Base-by-base conservation (phyloP, 2,797 vertebrate genomes). In the Sorex maritimensis region DNA sequence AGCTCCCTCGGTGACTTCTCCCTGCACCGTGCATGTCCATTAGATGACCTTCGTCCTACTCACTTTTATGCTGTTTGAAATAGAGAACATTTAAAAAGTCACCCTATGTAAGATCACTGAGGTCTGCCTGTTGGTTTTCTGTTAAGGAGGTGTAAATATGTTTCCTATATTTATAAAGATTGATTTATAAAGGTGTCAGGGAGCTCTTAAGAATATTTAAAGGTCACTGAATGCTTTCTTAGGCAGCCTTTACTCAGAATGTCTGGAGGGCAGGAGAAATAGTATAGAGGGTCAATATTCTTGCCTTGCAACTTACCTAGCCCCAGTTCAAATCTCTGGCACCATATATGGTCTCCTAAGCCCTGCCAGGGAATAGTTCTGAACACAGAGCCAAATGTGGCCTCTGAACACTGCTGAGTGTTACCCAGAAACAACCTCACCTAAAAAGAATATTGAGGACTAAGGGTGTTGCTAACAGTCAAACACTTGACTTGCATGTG, bases 171-270 rank as follows among this genome's bases (percentile, higher is more conserved):
- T 77, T 88, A 84, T 61, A 72, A 75, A 88, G 46, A 81, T 88
- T 93, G 15, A 69, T 92, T 81, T 92, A 69, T 72, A 63, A 95
- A 87, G 46, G 26, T 23, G 63, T 90, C 75, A 30, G n/a, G 89
- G 23, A 81, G 19, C 2, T 65, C 34, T 69, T 77, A 49, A 84
- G 34, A 85, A 88, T 23, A 12, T 85, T 89, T 86, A 44, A 91
- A 89, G 81, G 83, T 93, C 90, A 89, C 49, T 17, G 69, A 82
- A 69, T 52, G 30, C 88, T 94, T 86, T 63, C 78, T 90, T 30
- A 78, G 75, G 90, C 88, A 83, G 5, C 14, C 58, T 90, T 90
- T 90, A n/a, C 72, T 61, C 77, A 67, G 71, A 55, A 75, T 21
- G 6, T 21, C 46, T 38, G 3, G n/a, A 68, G n/a, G 19, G 80